Evolutionary conservation across 1,140 invertebrate genomes (phyloP).

Genomic region (Telenomus remus): DNA sequence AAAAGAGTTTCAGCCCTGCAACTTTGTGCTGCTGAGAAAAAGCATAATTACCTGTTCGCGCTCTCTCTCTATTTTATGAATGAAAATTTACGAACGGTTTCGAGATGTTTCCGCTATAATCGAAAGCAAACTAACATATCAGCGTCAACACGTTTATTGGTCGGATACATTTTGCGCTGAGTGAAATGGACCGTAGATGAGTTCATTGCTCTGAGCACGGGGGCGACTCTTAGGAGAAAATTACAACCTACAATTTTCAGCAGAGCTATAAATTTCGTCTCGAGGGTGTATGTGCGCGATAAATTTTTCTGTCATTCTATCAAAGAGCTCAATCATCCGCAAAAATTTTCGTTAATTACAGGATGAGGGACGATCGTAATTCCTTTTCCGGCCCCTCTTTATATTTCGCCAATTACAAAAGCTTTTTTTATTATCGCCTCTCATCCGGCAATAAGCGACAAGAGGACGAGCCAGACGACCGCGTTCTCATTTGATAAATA

Average conservation of each 20-base stretch:
- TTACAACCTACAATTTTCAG: constrained; percentile 47
- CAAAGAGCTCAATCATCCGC: constrained; percentile 33
- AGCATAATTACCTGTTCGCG: too few species aligned
- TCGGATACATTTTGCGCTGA: constrained; percentile 38
- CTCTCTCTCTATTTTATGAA: too few species aligned
- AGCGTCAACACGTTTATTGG: constrained; percentile 41
- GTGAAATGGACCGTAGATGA: constrained; percentile 47
- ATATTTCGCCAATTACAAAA: neutral
- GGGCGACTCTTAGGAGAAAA: constrained; percentile 45
- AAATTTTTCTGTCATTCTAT: constrained; percentile 32
- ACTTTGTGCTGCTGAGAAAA: neutral
- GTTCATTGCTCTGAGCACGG: constrained; percentile 39
- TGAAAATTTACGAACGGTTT: too few species aligned
- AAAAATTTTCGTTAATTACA: constrained; percentile 33
- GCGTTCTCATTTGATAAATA: constrained; percentile 19
- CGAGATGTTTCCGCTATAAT: constrained; percentile 23
- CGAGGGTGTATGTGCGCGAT: constrained; percentile 7
- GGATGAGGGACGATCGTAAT: constrained; percentile 16
- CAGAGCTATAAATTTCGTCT: constrained; percentile 32
- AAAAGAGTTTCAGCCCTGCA: constrained; percentile 24
- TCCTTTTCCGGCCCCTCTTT: constrained; percentile 1
- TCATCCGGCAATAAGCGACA: too few species aligned
- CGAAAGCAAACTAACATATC: constrained; percentile 22
- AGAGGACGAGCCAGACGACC: too few species aligned
- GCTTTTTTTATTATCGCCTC: too few species aligned